Evolutionary conservation across 2,888 invertebrate species (phyloP), one percentile per base, ranked within the genome.

Genomic region (Cosmia trapezina): DNA sequence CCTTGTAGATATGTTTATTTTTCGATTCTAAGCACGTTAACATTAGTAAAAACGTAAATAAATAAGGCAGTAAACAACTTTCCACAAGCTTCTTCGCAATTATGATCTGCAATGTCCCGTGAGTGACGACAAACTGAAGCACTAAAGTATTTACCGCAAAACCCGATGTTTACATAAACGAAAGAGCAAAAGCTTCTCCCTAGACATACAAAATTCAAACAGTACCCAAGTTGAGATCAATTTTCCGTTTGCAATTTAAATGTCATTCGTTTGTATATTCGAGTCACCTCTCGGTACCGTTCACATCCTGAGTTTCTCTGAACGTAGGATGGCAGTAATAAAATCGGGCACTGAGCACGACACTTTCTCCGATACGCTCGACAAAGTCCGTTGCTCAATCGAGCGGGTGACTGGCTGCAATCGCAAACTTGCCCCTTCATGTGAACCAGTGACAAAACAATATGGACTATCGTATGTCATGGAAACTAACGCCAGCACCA

Each of bases 281-380:
- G 62, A 82, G 72, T 83, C 82, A 78, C 69, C 75, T 85, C 73
- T 83, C 70, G 73, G 61, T 80, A 81, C 69, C 61, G 76, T 79
- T 83, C 68, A 84, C 84, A 87, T 89, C 87, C 87, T 87, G 83
- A 86, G 87, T 90, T 90, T 88, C 88, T 87, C 85, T 83, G 73
- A 76, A 75, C 83, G 81, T 83, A 77, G 76, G 86, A 82, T 72
- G 74, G 76, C 61, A 62, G 78, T 81, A 83, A 89, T 88, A 88
- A 87, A 87, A 85, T 80, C 83, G 78, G 80, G 80, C 80, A 76
- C 43, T 59, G 78, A 86, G 56, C 83, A 77, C 71, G 79, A 80
- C 80, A 87, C 86, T 86, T 86, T 86, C 86, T 82, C 86, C 80
- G 87, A 78, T 79, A 83, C 87, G 86, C 77, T 86, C 74, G 70